Base-by-base conservation (phyloP, 2,113 vertebrate species). In the Upupa epops region DNA sequence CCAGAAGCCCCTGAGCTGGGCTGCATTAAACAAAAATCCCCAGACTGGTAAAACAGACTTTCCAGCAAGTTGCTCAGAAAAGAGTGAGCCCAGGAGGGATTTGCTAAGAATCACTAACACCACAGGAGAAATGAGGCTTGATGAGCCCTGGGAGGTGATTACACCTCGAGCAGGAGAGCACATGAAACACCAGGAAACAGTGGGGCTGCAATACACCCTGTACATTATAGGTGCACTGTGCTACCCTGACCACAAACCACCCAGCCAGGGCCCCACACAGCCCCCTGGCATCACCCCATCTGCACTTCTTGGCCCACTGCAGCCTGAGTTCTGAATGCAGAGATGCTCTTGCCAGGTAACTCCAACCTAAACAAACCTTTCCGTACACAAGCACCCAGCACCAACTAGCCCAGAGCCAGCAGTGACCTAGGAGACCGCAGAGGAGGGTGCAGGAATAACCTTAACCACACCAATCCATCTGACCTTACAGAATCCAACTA, bases 351-450 rank as follows among this genome's bases (percentile, higher is more conserved):
- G 37, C 58, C 32, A 26, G 51, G 31, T 61, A 42, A 28, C 45
- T 60, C 48, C 2, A 1, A 49, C 2, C 36, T 10, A 59, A 92
- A 29, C 40, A 45, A 21, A 24, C 2, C 8, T 51, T 32, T 9
- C 26, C 8, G 2, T 8, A 34, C 49, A 19, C 1, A 0, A 45
- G 15, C 54, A 12, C 28, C 34, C 58, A 51, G 36, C 56, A 34
- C 22, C 0, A 1, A 31, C 15, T 1, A 17, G 37, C 66, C 10
- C 6, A 1, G 17, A 8, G 58, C 24, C 2, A n/a, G 22, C 42
- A 60, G 24, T 29, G 17, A 31, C 5, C 22, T 16, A 6, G 51
- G 22, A 28, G 20, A 40, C 6, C 14, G 26, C 0, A 20, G 28
- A 22, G 46, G 28, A 34, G 32, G 49, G 10, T 2, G 6, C 13